Percentiles rank a stretch among this genome's conserved stretches.
Conservation (phyloP, 1,140 invertebrate species). For the Oreohelix idahoensis region DNA sequence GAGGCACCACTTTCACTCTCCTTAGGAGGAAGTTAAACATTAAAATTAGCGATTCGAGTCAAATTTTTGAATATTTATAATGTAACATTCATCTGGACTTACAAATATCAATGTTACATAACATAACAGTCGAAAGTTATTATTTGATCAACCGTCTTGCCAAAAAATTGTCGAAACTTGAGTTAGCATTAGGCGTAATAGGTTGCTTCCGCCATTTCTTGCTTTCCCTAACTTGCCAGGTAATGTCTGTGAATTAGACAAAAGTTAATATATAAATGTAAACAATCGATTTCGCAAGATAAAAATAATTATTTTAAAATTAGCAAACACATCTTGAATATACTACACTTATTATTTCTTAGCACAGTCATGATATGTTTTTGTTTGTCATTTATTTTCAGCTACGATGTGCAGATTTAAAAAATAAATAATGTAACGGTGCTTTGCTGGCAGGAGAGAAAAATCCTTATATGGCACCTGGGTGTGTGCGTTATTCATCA, state of each 20-base stretch:
- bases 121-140: not conserved
- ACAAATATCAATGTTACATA: not conserved
- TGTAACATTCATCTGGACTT: not conserved
- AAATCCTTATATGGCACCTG: not conserved
- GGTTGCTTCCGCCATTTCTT: conserved; percentile 15
- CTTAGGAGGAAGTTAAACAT: too few species aligned
- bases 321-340: too few species aligned
- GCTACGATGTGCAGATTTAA: too few species aligned
- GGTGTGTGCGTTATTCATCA: not conserved
- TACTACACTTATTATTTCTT: too few species aligned
- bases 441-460: not conserved
- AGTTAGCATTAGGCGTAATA: too few species aligned
- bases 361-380: too few species aligned
- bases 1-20: too few species aligned
- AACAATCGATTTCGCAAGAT: too few species aligned
- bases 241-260: not conserved
- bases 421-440: not conserved
- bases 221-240: not conserved
- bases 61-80: not conserved
- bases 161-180: conserved; percentile 5
- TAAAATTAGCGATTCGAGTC: too few species aligned
- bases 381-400: too few species aligned
- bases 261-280: too few species aligned
- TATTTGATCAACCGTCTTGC: not conserved
- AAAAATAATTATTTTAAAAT: too few species aligned